phyloP scores from a whole-genome alignment of 2,797 vertebrate species.

The Manis crassicaudata region DNA sequence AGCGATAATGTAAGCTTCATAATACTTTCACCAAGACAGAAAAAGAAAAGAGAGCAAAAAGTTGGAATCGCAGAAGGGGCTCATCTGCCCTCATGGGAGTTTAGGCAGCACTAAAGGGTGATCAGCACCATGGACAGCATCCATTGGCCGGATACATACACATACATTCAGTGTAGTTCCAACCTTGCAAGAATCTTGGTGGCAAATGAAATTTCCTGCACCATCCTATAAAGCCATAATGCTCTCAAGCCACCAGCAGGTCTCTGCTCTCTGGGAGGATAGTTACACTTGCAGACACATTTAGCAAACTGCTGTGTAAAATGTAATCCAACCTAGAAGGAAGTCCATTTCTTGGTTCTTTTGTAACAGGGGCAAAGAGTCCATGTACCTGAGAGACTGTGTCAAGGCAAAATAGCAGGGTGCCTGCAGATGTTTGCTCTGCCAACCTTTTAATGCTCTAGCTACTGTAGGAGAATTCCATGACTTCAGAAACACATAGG shows the following conservation, averaged over 20 bases:
- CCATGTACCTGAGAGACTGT: not conserved
- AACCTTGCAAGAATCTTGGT: conserved; percentile 10
- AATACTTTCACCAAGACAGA: not conserved
- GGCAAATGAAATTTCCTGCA: conserved; percentile 2
- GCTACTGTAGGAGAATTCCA: not conserved
- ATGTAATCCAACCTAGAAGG: conserved; percentile 39
- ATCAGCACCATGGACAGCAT: conserved; percentile 72
- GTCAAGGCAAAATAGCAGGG: not conserved
- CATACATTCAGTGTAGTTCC: accelerated
- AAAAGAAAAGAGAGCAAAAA: not conserved
- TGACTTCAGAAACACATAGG: not conserved
- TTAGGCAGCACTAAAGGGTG: accelerated
- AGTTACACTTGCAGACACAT: not conserved
- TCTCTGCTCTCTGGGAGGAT: not conserved
- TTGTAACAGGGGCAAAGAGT: conserved; percentile 6
- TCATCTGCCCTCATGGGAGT: not conserved
- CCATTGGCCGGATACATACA: accelerated
- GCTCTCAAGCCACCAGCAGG: not conserved
- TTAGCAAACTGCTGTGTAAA: conserved; percentile 58
- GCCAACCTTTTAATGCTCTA: not conserved
- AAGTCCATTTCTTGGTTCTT: conserved; percentile 45
- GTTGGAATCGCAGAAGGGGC: not conserved
- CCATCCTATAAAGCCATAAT: not conserved
- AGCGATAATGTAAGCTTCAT: not conserved
- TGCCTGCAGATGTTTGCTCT: not conserved